A percentile compares a stretch with the other conserved stretches of the same genome.
Evolutionary conservation across 2,888 invertebrate genomes (phyloP).

Genomic region (Cephus rjabovi): DNA sequence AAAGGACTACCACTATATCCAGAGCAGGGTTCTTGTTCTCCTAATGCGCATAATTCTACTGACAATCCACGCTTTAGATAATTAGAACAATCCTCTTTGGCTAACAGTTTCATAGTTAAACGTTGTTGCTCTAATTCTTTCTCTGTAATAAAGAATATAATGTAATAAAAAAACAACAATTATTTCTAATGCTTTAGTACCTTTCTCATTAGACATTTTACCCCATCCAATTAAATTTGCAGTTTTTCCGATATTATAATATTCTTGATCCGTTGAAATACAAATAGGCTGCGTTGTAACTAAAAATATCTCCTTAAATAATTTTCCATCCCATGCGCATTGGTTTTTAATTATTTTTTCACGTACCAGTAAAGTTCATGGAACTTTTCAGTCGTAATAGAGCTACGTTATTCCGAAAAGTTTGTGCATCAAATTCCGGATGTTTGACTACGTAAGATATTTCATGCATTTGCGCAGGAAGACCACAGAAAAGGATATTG

Average conservation of each 20-base stretch:
- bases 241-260: constrained; percentile 61
- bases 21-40: constrained; percentile 80
- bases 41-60: constrained; percentile 78
- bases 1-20: constrained; percentile 85
- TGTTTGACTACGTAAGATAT: constrained; percentile 83
- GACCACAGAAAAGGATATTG: constrained; percentile 78
- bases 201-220: constrained; percentile 73
- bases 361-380: constrained; percentile 75
- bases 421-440: constrained; percentile 74
- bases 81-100: constrained; percentile 75
- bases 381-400: constrained; percentile 77
- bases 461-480: constrained; percentile 76
- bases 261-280: constrained; percentile 66
- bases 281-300: constrained; percentile 85
- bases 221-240: constrained; percentile 81
- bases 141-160: constrained; percentile 47
- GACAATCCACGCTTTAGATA: constrained; percentile 74
- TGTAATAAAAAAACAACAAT: constrained; percentile 31
- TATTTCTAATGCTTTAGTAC: constrained; percentile 48
- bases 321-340: background rate
- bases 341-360: constrained; percentile 18
- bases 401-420: constrained; percentile 77
- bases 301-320: constrained; percentile 58
- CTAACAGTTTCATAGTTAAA: constrained; percentile 76
- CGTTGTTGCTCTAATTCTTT: constrained; percentile 69